Evolutionary conservation across 64 coral and sea anemone species (phyloP).

Genomic region (Porites australiensis): DNA sequence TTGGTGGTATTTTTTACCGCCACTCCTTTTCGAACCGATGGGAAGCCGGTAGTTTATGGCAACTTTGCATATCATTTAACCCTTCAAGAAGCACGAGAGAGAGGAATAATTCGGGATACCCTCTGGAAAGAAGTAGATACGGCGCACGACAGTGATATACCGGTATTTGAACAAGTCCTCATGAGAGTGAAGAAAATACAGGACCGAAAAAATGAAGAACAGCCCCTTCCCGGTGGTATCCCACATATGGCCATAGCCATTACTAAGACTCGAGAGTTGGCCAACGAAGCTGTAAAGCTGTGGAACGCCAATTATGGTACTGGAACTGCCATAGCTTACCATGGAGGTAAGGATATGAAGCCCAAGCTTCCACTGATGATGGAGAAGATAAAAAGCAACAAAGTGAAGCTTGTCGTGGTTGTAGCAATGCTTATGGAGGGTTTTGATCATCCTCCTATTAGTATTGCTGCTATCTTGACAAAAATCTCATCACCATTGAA

Average conservation of each 20-base stretch:
- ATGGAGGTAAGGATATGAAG: not conserved
- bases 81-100: not conserved
- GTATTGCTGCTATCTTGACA: conserved; percentile 35
- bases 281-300: not conserved
- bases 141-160: not conserved
- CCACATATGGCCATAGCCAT: conserved; percentile 70
- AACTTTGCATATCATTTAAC: conserved; percentile 10
- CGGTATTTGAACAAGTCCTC: not conserved
- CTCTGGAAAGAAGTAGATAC: not conserved
- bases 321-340: not conserved
- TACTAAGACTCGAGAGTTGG: not conserved
- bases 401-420: conserved; percentile 15
- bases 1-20: conserved; percentile 59
- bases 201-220: not conserved
- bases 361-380: not conserved
- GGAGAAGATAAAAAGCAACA: not conserved
- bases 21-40: conserved; percentile 33
- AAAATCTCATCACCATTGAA: not conserved
- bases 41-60: not conserved
- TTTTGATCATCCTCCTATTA: conserved; percentile 61
- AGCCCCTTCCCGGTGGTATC: conserved; percentile 4
- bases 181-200: not conserved
- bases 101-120: conserved; percentile 54
- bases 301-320: not conserved
- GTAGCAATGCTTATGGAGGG: conserved; percentile 50